Evolutionary conservation across 2,888 invertebrate genomes (phyloP).

Genomic region (Ectobius pallidus): DNA sequence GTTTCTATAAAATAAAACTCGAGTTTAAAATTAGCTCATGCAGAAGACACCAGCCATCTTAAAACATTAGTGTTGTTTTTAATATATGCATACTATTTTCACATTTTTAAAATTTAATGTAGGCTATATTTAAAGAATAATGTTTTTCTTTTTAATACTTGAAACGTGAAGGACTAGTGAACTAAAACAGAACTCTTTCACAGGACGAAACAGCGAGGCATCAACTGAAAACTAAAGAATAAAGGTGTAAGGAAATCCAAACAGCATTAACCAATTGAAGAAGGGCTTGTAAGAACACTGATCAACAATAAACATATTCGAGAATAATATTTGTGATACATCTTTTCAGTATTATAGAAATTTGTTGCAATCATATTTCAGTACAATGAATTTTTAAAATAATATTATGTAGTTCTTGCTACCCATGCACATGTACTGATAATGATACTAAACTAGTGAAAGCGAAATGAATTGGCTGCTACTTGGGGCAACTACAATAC

Average conservation of each 20-base stretch:
- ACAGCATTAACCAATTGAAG: slow-evolving; percentile 24
- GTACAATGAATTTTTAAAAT: too few relatives aligned
- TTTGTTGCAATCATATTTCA: too few relatives aligned
- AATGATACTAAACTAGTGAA: slow-evolving; percentile 18
- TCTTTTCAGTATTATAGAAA: too few relatives aligned
- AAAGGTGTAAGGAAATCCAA: slow-evolving; percentile 6
- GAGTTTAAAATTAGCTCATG: slow-evolving; percentile 6
- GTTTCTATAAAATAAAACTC: background rate
- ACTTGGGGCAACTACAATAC: slow-evolving; percentile 4
- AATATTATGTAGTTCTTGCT: background rate
- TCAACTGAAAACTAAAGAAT: slow-evolving; percentile 37
- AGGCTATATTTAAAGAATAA: too few relatives aligned
- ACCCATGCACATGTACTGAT: slow-evolving; percentile 27
- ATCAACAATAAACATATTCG: slow-evolving; percentile 14
- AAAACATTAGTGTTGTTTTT: background rate
- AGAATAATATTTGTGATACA: background rate
- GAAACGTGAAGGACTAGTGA: slow-evolving; percentile 21
- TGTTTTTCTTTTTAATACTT: too few relatives aligned
- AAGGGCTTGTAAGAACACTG: slow-evolving; percentile 23
- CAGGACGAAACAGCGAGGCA: slow-evolving; percentile 36
- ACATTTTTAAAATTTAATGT: slow-evolving; percentile 1
- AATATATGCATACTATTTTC: background rate
- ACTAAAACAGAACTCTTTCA: slow-evolving; percentile 18
- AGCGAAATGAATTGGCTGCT: slow-evolving; percentile 6
- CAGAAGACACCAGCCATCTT: background rate